Conservation (phyloP, 2,888 invertebrate genomes). For the Brachyopa scutellaris region DNA sequence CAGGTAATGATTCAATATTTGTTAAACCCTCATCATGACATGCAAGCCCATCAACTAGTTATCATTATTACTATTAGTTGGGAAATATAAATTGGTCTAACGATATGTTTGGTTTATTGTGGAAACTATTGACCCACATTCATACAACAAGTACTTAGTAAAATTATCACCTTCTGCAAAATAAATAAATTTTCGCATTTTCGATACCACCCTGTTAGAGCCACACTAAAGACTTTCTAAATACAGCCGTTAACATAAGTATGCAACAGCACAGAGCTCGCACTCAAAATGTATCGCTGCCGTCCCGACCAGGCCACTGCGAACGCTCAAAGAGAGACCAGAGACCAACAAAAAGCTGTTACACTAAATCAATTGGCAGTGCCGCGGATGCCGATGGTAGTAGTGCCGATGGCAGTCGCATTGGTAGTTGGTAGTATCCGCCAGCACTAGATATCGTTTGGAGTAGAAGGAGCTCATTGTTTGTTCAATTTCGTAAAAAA, state of each 20-base stretch:
- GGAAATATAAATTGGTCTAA: no score
- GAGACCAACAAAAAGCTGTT: conserved; percentile 21
- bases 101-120: no score
- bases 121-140: conserved; percentile 1
- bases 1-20: no score
- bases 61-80: no score
- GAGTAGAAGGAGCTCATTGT: conserved; percentile 1
- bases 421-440: not conserved
- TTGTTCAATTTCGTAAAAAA: conserved; percentile 2
- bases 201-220: conserved; percentile 42
- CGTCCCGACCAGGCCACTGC: conserved; percentile 19
- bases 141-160: not conserved
- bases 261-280: not conserved
- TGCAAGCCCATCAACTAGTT: no score
- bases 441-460: conserved; percentile 28
- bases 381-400: conserved; percentile 6
- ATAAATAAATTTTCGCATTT: conserved; percentile 1
- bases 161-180: not conserved
- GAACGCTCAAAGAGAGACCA: not conserved
- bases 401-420: conserved; percentile 2
- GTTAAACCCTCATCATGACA: no score
- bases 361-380: conserved; percentile 46
- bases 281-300: conserved; percentile 42
- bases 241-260: conserved; percentile 1
- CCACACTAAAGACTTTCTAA: conserved; percentile 36